Base-by-base conservation (phyloP, 2,888 invertebrate genomes). In the Patella pellucida region DNA sequence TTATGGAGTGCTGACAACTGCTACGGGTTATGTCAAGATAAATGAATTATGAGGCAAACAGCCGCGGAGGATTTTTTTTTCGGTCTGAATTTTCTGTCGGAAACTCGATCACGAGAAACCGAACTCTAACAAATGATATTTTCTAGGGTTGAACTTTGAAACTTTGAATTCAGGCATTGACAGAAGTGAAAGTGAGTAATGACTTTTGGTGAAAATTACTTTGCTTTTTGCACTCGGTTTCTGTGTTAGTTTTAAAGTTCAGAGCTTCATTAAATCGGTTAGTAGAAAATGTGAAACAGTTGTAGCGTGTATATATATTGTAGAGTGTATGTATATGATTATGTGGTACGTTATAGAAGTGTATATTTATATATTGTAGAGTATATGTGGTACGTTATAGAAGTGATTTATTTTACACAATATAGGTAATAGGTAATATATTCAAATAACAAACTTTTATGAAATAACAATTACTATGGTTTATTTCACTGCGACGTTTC, bases 161-260 rank as follows among this genome's bases (percentile, higher is more conserved):
- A 41, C 41, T 41, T 41, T 41, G 41, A 9, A 41, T 41, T 41
- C 41, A 41, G 41, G 41, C 41, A 41, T 41, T 41, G 41, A 41
- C 41, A 41, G 41, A 41, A 41, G 41, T 41, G 41, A 41, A 9
- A 41, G 41, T 41, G 62, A 62, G 62, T 62, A 23, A 62, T 62
- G 62, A 23, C 62, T 62, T 62, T 62, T 62, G 62, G 62, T 9
- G 41, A 62, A 62, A 23, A 62, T 62, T 23, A 62, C 62, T 62
- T 62, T 62, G 19, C 62, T 62, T 19, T 23, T 62, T 62, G 62
- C 62, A 62, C 62, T 15, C 23, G 23, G 19, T 62, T 62, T 62
- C 62, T 62, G 7, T 62, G 19, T 62, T 23, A 62, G 23, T 19
- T 62, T 62, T 62, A 62, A 62, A 62, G 62, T 62, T 62, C 62